Conservation (phyloP, 2,888 invertebrate genomes). For the Stomorhina lunata region DNA sequence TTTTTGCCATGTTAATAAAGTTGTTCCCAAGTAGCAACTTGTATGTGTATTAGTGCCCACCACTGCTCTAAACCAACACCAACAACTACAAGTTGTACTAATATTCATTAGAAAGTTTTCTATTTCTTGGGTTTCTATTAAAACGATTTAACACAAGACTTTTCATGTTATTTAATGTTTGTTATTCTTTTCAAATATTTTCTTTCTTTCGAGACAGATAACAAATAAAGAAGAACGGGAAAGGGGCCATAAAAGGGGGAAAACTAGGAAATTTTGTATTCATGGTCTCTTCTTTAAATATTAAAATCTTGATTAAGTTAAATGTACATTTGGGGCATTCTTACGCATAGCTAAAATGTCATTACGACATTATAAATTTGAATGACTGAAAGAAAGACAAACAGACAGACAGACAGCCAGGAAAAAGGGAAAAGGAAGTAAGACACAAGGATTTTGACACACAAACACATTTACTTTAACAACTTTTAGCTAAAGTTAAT, state of each 20-base stretch:
- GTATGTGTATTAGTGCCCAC: no score
- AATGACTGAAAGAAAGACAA: not conserved
- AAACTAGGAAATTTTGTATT: slow-evolving; percentile 17
- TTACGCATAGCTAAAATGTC: slow-evolving; percentile 60
- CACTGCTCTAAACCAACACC: not conserved
- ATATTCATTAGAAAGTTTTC: not conserved
- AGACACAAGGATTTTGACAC: not conserved
- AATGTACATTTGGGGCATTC: slow-evolving; percentile 69
- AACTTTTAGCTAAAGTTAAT: slow-evolving; percentile 26
- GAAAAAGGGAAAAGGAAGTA: not conserved
- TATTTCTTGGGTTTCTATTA: not conserved
- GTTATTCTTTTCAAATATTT: not conserved
- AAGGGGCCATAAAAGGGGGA: not conserved
- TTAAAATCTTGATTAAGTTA: slow-evolving; percentile 78
- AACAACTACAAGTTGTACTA: not conserved
- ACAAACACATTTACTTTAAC: not conserved
- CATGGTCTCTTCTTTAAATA: slow-evolving; percentile 72
- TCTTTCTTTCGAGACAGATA: not conserved
- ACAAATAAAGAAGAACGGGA: not conserved
- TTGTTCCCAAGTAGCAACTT: no score
- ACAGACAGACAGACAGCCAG: not conserved
- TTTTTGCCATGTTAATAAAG: no score
- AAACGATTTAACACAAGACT: slow-evolving; percentile 3
- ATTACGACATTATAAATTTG: slow-evolving; percentile 53
- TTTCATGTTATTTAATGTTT: slow-evolving; percentile 11